These are phyloP conservation scores for Patella pellucida DNA, from an alignment of 2,888 invertebrate genomes.

Conservation along the genomic window DNA sequence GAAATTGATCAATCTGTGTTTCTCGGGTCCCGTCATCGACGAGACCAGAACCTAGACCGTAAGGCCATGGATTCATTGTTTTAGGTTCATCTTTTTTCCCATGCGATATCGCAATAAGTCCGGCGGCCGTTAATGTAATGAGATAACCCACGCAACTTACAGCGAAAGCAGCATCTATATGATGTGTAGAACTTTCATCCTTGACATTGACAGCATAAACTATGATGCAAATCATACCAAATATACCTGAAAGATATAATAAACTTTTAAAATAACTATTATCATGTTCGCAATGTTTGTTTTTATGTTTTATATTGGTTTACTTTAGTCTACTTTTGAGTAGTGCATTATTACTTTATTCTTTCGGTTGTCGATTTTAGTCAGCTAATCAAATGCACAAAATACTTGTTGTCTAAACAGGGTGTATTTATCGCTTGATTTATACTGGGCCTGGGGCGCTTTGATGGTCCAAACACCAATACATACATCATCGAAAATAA, in stretches of 20 bases:
- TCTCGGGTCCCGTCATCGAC: background rate
- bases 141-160: background rate
- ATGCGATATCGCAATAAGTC: background rate
- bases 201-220: background rate
- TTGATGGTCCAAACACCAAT: too few relatives aligned
- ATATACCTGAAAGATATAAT: background rate
- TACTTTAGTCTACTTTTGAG: too few relatives aligned
- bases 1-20: background rate
- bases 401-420: too few relatives aligned
- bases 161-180: background rate
- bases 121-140: background rate
- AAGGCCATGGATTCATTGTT: background rate
- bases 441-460: too few relatives aligned
- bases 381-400: too few relatives aligned
- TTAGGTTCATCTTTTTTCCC: background rate
- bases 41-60: background rate
- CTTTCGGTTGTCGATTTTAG: too few relatives aligned
- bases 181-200: background rate
- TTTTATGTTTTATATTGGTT: too few relatives aligned
- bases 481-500: too few relatives aligned
- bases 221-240: background rate
- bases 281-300: too few relatives aligned
- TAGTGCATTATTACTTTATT: too few relatives aligned
- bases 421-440: too few relatives aligned
- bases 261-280: background rate